Conservation (phyloP, 2,888 invertebrate genomes). For the Hirtodrosophila cameraria region DNA sequence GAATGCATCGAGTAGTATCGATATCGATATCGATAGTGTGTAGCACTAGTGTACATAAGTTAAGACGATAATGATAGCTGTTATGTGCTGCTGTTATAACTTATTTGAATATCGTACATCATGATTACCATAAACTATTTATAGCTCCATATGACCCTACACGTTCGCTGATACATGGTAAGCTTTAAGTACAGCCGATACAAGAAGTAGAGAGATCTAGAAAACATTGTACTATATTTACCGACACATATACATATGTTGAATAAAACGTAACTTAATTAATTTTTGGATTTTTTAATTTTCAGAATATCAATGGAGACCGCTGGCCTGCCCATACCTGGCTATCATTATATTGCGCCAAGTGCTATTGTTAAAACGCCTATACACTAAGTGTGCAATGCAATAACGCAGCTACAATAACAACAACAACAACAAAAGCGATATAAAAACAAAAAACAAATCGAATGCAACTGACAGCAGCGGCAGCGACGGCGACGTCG, state of each 20-base stretch:
- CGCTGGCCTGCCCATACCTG: conserved; percentile 94
- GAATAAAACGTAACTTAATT: neutral
- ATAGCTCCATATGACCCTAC: too few relatives aligned
- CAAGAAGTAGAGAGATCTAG: neutral
- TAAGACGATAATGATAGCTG: too few relatives aligned
- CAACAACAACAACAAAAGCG: conserved; percentile 28
- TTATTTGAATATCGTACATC: too few relatives aligned
- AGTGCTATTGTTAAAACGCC: conserved; percentile 97
- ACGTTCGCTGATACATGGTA: too few relatives aligned
- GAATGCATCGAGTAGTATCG: too few relatives aligned
- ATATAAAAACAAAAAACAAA: conserved; percentile 19
- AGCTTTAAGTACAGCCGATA: neutral
- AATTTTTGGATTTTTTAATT: neutral
- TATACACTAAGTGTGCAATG: conserved; percentile 88
- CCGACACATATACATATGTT: neutral
- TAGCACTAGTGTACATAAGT: too few relatives aligned
- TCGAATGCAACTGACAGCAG: conserved; percentile 28
- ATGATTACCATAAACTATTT: too few relatives aligned
- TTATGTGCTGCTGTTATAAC: too few relatives aligned
- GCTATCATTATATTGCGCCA: conserved; percentile 96
- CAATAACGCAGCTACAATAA: conserved; percentile 31
- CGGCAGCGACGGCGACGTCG: neutral
- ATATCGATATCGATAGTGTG: too few relatives aligned
- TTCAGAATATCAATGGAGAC: conserved; percentile 98
- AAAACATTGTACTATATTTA: too few relatives aligned